Evolutionary conservation across 2,888 invertebrate genomes (phyloP), one percentile per base, ranked within the genome.

Genomic region (Auanema sp.): DNA sequence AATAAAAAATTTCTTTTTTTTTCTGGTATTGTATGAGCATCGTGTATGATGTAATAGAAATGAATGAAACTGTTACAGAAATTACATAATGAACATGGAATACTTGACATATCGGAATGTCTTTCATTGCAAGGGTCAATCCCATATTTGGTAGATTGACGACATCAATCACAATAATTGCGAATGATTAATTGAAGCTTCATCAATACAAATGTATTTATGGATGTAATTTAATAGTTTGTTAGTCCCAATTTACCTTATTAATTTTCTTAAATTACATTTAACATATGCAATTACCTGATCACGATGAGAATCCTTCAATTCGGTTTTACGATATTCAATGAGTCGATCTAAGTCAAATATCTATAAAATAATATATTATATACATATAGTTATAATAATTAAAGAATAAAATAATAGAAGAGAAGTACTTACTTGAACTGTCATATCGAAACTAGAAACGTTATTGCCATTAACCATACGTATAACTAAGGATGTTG

Each of bases 371-470:
- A 40, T 51, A 18, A 52, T 52, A 52, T 24, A 52, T 5, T 52
- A 4, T 52, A 18, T 52, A 23, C 23, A 43, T n/a, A 43, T 43
- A 43, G 14, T 11, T 43, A n/a, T n/a, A n/a, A n/a, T n/a, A n/a
- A n/a, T n/a, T n/a, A n/a, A n/a, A n/a, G n/a, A n/a, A n/a, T n/a
- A n/a, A n/a, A n/a, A n/a, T n/a, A n/a, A n/a, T n/a, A n/a, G n/a
- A n/a, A n/a, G n/a, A n/a, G n/a, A n/a, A n/a, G n/a, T n/a, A 2
- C 44, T 33, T 14, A 62, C 62, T 57, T 62, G 70, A 6, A 74
- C 76, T 14, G 71, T 72, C 55, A 76, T 76, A 56, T 76, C 76
- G 59, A 76, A 76, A 18, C 66, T 65, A 14, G 69, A 69, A 23
- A 76, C 74, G 43, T 74, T 74, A 18, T 59, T 64, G 4, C 68